A percentile compares a stretch with the other conserved stretches of the same genome.
These are phyloP conservation scores for Orycteropus afer DNA, from an alignment of 2,113 vertebrate species.

Conservation along the genomic window DNA sequence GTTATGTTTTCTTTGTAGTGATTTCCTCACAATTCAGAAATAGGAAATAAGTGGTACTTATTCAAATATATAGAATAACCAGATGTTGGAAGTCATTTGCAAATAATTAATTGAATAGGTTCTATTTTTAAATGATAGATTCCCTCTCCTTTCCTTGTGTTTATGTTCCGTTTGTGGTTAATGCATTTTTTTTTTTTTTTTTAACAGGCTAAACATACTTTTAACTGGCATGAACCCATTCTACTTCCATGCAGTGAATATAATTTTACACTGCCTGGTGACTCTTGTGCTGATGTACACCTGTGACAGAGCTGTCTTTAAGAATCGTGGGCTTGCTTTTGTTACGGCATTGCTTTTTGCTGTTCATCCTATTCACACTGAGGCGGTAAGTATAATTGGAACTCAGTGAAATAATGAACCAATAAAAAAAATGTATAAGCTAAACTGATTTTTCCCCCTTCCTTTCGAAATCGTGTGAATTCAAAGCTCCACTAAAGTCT, in stretches of 20 bases:
- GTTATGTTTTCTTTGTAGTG: background rate
- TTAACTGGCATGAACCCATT: constrained; percentile 94
- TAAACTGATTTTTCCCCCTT: background rate
- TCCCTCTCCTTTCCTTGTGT: background rate
- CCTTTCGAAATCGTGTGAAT: background rate
- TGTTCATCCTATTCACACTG: constrained; percentile 96
- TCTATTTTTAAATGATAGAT: constrained; percentile 10
- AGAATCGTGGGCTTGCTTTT: constrained; percentile 89
- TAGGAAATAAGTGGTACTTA: background rate
- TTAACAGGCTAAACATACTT: constrained; percentile 92
- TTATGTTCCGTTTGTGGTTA: background rate
- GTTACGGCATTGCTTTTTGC: constrained; percentile 94
- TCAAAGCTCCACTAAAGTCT: background rate
- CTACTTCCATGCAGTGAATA: constrained; percentile 94
- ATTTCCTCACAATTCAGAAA: background rate
- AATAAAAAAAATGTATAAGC: background rate
- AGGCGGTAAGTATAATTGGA: constrained; percentile 93
- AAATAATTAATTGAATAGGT: constrained; percentile 42
- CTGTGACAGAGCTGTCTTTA: constrained; percentile 92
- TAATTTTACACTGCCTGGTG: constrained; percentile 92
- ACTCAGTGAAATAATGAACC: background rate
- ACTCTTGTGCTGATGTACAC: constrained; percentile 94
- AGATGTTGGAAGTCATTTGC: constrained; percentile 23
- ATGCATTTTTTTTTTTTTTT: background rate
- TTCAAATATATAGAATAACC: constrained; percentile 17